Percentiles rank a stretch among this genome's conserved stretches.
phyloP scores from a whole-genome alignment of 2,797 vertebrate species.

The Neosalanx taihuensis region DNA sequence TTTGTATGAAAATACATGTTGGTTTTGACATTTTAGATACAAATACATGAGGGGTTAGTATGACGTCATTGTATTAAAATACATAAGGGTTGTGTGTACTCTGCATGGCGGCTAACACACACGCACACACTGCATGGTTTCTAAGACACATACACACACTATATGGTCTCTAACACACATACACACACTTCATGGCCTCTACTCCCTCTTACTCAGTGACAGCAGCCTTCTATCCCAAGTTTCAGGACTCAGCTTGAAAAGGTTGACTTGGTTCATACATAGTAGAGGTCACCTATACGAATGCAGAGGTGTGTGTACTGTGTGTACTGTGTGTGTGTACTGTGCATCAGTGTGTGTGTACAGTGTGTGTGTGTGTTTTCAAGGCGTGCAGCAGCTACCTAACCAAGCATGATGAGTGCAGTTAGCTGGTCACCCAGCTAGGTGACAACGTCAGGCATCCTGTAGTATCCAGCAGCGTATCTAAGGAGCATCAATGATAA shows the following conservation, averaged over 20 bases:
- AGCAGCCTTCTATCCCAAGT: neutral
- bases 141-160: no score
- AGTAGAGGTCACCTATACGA: conserved; percentile 57
- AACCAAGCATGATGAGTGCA: conserved; percentile 56
- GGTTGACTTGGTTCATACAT: conserved; percentile 42
- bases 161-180: no score
- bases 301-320: conserved; percentile 13
- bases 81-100: no score
- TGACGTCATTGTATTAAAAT: no score
- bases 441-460: conserved; percentile 43
- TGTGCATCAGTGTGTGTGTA: conserved; percentile 41
- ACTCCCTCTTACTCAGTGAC: no score
- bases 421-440: conserved; percentile 57
- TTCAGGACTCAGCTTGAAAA: conserved; percentile 59
- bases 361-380: conserved; percentile 25
- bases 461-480: conserved; percentile 63
- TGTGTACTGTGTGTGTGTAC: conserved; percentile 19
- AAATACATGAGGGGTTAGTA: no score
- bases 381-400: conserved; percentile 46
- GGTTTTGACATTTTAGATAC: no score
- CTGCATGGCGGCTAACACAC: no score
- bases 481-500: conserved; percentile 63
- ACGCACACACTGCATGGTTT: no score
- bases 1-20: no score
- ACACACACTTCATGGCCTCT: no score